Percentiles rank a stretch among this genome's conserved stretches.
These are phyloP conservation scores for Mimumesa dahlbomi DNA, from an alignment of 2,888 invertebrate species.

Conservation along the genomic window DNA sequence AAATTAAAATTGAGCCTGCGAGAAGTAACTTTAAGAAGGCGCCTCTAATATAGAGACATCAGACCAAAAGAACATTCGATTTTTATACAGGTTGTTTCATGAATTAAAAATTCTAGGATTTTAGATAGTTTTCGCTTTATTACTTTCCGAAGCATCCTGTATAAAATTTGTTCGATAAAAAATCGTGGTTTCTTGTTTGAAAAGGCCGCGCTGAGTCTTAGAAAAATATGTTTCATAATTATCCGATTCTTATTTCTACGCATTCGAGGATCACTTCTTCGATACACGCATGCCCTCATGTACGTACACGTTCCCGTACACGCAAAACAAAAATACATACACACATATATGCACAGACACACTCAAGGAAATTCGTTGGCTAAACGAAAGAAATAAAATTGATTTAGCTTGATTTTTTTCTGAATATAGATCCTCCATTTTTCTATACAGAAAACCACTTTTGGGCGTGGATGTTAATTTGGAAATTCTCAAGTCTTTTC, in stretches of 20 bases:
- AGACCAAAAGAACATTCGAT: constrained; percentile 23
- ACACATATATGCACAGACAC: constrained; percentile 3
- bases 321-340: background rate
- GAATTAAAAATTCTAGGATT: constrained; percentile 1
- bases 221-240: constrained; percentile 53
- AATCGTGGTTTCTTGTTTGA: constrained; percentile 26
- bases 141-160: constrained; percentile 23
- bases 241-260: constrained; percentile 11
- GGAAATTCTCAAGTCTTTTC: no score
- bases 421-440: constrained; percentile 29
- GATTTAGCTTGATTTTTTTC: constrained; percentile 32
- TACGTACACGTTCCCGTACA: constrained; percentile 10
- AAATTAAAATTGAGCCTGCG: background rate
- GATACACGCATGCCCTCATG: constrained; percentile 8
- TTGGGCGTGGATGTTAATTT: no score
- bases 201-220: constrained; percentile 26
- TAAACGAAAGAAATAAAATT: constrained; percentile 30
- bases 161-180: constrained; percentile 24
- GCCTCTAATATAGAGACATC: constrained; percentile 75
- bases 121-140: constrained; percentile 7
- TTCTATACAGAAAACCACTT: no score
- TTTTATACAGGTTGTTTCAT: constrained; percentile 30
- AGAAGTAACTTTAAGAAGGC: constrained; percentile 17
- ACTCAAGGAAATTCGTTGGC: constrained; percentile 19
- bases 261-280: constrained; percentile 19